Percentiles rank a stretch among this genome's conserved stretches.
phyloP scores from a whole-genome alignment of 2,888 invertebrate genomes.

The Buathra laborator region DNA sequence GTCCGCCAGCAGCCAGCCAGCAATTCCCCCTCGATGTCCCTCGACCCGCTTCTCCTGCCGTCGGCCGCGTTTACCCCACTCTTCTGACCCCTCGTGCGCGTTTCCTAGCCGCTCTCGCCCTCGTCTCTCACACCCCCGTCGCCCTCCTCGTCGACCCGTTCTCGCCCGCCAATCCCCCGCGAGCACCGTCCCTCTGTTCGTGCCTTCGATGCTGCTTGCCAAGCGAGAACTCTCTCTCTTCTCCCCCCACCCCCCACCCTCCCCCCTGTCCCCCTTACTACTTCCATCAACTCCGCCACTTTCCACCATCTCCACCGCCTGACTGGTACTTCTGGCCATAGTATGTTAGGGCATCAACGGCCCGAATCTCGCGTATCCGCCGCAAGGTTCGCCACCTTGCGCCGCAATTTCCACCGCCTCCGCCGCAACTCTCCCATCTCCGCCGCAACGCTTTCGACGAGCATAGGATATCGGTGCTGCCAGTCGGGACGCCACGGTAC shows the following conservation, averaged over 20 bases:
- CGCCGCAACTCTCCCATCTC: constrained; percentile 53
- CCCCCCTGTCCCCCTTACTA: constrained; percentile 40
- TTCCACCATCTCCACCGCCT: constrained; percentile 66
- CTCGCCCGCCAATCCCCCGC: constrained; percentile 69
- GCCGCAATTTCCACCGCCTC: constrained; percentile 64
- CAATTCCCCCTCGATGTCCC: constrained; percentile 67
- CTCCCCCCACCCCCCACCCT: constrained; percentile 31
- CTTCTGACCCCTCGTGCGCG: constrained; percentile 71
- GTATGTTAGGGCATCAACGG: constrained; percentile 7
- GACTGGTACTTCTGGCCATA: neutral
- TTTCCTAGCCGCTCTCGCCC: constrained; percentile 67
- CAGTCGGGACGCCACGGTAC: constrained; percentile 66
- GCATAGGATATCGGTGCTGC: constrained; percentile 65
- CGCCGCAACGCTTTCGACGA: constrained; percentile 64
- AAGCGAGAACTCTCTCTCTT: constrained; percentile 71
- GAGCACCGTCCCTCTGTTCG: constrained; percentile 59
- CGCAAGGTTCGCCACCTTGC: constrained; percentile 64
- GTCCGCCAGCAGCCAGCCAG: constrained; percentile 67
- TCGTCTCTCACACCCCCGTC: constrained; percentile 63
- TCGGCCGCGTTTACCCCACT: constrained; percentile 68
- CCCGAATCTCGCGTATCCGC: constrained; percentile 15
- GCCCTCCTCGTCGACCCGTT: constrained; percentile 49
- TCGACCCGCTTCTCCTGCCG: constrained; percentile 64
- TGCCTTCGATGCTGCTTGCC: constrained; percentile 68
- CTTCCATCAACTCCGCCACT: constrained; percentile 71